These are phyloP conservation scores for Amphipoea lucens DNA, from an alignment of 2,888 invertebrate genomes.

Conservation along the genomic window DNA sequence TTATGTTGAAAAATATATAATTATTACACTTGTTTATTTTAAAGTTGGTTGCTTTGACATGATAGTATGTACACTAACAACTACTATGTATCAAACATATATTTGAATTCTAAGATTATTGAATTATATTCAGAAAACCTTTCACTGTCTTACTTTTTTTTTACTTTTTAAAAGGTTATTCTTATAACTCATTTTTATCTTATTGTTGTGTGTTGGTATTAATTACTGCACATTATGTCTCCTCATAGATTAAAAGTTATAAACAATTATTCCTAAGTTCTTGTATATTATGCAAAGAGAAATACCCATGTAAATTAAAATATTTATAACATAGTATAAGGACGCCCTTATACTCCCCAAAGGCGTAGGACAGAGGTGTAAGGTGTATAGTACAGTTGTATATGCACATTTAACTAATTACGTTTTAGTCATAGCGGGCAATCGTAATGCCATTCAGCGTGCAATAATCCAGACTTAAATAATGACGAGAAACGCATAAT, in stretches of 20 bases:
- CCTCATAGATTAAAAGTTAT: too few relatives aligned
- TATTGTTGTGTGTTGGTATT: not conserved
- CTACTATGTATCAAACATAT: not conserved
- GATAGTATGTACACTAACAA: not conserved
- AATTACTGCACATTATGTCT: not conserved
- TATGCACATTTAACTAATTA: not conserved
- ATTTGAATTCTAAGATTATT: too few relatives aligned
- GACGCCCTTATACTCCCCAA: not conserved
- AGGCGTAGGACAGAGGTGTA: not conserved
- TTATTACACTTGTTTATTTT: not conserved
- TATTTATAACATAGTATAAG: not conserved
- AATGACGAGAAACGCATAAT: not conserved
- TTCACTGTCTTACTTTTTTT: not conserved
- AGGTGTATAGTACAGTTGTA: not conserved
- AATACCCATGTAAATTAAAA: not conserved
- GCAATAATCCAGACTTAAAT: not conserved
- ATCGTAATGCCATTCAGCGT: not conserved
- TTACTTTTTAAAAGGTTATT: not conserved
- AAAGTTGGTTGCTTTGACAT: not conserved
- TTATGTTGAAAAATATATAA: not conserved
- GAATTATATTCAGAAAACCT: not conserved
- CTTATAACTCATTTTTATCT: not conserved
- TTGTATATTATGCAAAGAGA: not conserved
- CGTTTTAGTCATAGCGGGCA: not conserved
- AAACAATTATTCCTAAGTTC: not conserved